Conservation (phyloP, 2,888 invertebrate genomes). For the Prosapia bicincta region DNA sequence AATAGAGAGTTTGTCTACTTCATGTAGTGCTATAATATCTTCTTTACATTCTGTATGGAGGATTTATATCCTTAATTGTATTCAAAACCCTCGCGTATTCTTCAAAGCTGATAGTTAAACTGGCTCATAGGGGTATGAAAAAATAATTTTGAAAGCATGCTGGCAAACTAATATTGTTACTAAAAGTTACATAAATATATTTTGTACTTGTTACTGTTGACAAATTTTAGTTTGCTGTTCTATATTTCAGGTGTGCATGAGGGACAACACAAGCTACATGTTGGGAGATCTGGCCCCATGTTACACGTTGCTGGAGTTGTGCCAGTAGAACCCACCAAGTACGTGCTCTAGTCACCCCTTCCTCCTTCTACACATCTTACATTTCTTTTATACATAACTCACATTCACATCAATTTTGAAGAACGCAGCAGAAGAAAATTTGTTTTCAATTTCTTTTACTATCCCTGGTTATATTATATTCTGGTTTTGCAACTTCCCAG, state of each 20-base stretch:
- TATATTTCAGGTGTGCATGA: conserved; percentile 22
- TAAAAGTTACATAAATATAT: no score
- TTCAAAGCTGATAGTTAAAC: no score
- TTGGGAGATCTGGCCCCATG: conserved; percentile 29
- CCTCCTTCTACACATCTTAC: conserved; percentile 7
- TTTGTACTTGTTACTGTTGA: no score
- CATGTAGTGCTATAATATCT: no score
- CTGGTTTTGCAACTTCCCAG: background rate
- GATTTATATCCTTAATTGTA: no score
- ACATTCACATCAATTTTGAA: conserved; percentile 9
- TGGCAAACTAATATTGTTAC: no score
- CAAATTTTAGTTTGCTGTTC: no score
- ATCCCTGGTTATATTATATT: background rate
- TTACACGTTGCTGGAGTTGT: conserved; percentile 23
- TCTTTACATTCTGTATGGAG: no score
- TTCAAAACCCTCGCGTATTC: no score
- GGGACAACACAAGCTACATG: conserved; percentile 18
- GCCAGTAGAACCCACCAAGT: conserved; percentile 31
- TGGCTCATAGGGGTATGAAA: no score
- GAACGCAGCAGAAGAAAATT: background rate
- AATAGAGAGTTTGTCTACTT: no score
- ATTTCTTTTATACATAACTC: background rate
- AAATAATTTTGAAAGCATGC: no score
- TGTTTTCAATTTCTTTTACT: background rate
- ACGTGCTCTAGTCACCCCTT: conserved; percentile 33